Evolutionary conservation across 2,888 invertebrate genomes (phyloP), one percentile per base, ranked within the genome.

Genomic region (Nasonia oneida): DNA sequence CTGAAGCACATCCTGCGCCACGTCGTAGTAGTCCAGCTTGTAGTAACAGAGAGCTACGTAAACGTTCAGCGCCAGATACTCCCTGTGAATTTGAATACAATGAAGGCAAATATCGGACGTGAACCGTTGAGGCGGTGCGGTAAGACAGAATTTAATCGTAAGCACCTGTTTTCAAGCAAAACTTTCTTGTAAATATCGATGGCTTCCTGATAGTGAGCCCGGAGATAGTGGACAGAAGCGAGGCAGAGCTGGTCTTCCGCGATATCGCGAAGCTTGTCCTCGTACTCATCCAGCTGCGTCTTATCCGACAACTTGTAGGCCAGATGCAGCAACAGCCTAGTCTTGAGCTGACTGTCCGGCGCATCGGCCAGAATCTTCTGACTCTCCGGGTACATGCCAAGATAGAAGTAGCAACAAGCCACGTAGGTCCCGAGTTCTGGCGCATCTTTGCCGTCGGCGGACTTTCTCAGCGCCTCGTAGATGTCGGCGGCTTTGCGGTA

Each of bases 1-100:
- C 37, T 97, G 97, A 18, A 99, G 94, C n/a, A 99, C 98, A 94
- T 99, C 99, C 94, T 99, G 98, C 0, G 99, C 98, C 75, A 99
- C 98, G 93, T 99, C 99, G 92, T 98, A 99, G 93, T 99, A 99
- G 94, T 99, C 99, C 90, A 99, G 94, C 93, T 99, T 99, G 94
- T 99, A 99, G 94, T 99, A 99, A 92, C 99, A 99, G 23, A 99
- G 94, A 0, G 99, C 99, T 84, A 99, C 97, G 93, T 99, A 99
- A 4, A 99, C 98, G 94, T 99, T 99, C 86, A 99, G 94, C 0
- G 99, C 99, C 92, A 99, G 94, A 93, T 96, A 98, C 81, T 97
- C 97, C 89, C 98, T 98, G 93, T 0, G 5, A 15, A 15, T 57
- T 57, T 57, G 3, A 53, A 53, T 18, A 57, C n/a, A 18, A n/a